Evolutionary conservation across 2,113 vertebrate species (phyloP).

Genomic region (Lampris incognitus): DNA sequence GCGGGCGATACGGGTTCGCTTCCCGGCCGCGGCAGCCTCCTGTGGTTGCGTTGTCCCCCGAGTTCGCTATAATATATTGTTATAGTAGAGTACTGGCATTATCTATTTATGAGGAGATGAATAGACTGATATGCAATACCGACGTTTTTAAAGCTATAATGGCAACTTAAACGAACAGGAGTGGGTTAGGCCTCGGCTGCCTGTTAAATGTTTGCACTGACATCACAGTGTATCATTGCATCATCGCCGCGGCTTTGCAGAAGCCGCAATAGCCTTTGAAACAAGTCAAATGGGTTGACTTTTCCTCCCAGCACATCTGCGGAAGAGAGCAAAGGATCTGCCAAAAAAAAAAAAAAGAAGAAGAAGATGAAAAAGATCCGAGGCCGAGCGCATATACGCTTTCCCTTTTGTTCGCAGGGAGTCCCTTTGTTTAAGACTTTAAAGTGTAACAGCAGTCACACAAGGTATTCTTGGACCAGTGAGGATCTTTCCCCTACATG

Average conservation of each 20-base stretch:
- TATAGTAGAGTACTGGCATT: no score
- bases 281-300: slow-evolving; percentile 40
- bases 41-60: no score
- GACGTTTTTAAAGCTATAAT: background rate
- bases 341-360: slow-evolving; percentile 30
- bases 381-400: slow-evolving; percentile 43
- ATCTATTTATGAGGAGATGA: no score
- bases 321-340: slow-evolving; percentile 21
- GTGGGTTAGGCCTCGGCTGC: slow-evolving; percentile 3
- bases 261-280: slow-evolving; percentile 34
- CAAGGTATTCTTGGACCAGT: slow-evolving; percentile 60
- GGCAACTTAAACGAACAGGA: background rate
- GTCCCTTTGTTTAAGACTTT: slow-evolving; percentile 72
- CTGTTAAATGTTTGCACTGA: slow-evolving; percentile 32
- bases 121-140: background rate
- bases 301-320: slow-evolving; percentile 15
- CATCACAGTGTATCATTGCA: background rate
- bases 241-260: background rate
- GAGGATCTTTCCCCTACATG: slow-evolving; percentile 61
- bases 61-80: no score
- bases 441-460: slow-evolving; percentile 62
- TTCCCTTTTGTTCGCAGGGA: slow-evolving; percentile 62
- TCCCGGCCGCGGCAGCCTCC: no score
- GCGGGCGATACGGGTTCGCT: no score
- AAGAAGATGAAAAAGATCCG: slow-evolving; percentile 24